Evolutionary conservation across 2,113 vertebrate genomes (phyloP).

Genomic region (Ceuthmochares aereus): DNA sequence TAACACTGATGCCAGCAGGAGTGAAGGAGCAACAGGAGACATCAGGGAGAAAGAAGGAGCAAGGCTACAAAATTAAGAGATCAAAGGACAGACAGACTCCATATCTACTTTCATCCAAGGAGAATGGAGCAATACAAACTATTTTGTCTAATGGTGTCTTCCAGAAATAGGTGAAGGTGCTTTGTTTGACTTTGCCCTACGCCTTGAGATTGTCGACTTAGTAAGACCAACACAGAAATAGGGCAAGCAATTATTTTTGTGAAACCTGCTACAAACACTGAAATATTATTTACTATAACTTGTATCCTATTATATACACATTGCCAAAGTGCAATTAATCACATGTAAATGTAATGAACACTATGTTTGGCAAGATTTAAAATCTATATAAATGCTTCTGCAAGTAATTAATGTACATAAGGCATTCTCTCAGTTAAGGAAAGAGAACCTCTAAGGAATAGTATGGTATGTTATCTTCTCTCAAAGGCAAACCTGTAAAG

Average conservation of each 20-base stretch:
- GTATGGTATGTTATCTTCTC: not conserved
- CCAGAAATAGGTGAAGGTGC: not conserved
- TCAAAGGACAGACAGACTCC: not conserved
- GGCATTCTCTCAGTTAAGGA: not conserved
- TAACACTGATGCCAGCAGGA: not conserved
- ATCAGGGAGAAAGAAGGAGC: not conserved
- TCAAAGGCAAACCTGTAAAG: slow-evolving; percentile 41
- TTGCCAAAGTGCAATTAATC: not conserved
- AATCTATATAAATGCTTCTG: not conserved
- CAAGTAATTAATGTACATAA: not conserved
- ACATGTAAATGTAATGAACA: not conserved
- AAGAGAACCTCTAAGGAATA: not conserved
- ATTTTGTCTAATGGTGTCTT: not conserved
- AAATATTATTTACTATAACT: not conserved
- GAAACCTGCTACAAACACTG: not conserved
- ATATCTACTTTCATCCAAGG: not conserved
- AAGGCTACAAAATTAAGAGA: not conserved
- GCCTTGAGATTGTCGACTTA: not conserved
- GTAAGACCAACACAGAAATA: not conserved
- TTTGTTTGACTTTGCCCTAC: not conserved
- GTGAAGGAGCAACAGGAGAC: not conserved
- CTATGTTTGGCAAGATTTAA: not conserved
- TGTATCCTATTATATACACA: not conserved
- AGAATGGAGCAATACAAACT: not conserved
- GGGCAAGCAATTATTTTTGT: not conserved